phyloP scores from a whole-genome alignment of 2,113 vertebrate species.

The Halcyon senegalensis region DNA sequence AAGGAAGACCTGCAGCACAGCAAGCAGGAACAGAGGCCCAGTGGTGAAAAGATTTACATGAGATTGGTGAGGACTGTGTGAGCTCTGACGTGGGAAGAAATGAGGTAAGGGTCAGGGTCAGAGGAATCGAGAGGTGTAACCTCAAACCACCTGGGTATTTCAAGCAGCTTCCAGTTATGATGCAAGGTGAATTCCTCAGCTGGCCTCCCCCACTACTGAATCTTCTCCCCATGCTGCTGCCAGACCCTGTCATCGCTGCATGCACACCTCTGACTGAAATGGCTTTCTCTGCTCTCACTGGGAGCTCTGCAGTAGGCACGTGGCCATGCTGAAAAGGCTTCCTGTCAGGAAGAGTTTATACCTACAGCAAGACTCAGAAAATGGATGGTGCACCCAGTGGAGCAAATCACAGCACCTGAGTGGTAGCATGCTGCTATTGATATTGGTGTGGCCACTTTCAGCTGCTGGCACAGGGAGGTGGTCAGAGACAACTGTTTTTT shows the following conservation, averaged over 20 bases:
- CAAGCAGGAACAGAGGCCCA: rapidly evolving
- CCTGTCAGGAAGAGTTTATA: not conserved
- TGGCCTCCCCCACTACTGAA: not conserved
- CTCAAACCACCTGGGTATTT: not conserved
- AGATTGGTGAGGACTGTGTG: not conserved
- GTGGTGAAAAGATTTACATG: not conserved
- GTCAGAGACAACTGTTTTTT: not conserved
- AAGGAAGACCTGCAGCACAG: not conserved
- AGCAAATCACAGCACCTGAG: not conserved
- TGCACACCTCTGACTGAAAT: not conserved
- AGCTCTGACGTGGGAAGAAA: not conserved
- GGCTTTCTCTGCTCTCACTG: not conserved
- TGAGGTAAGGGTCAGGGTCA: not conserved
- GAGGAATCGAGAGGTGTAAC: not conserved
- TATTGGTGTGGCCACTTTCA: not conserved
- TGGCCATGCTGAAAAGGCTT: not conserved
- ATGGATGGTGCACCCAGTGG: not conserved
- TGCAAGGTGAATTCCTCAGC: not conserved
- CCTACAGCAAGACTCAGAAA: not conserved
- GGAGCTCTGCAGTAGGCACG: not conserved
- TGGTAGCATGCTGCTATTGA: not conserved
- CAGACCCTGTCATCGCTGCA: not conserved
- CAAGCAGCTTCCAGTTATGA: not conserved
- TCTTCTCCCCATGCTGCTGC: not conserved
- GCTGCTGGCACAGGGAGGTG: not conserved